Base-by-base conservation (phyloP, 1,140 invertebrate genomes). In the Caenorhabditis remanei region DNA sequence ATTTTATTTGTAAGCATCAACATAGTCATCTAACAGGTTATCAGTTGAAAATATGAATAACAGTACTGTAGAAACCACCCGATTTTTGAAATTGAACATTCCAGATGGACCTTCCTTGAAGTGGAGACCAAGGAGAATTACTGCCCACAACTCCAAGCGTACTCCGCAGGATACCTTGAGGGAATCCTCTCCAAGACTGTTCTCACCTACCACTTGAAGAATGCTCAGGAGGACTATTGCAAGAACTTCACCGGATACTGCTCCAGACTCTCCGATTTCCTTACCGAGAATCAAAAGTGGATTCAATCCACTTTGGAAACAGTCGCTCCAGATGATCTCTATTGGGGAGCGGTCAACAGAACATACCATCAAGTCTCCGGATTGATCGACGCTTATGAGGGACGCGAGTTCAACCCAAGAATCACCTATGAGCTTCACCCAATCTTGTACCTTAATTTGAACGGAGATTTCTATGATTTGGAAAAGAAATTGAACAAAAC, bases 401-500 rank as follows among this genome's bases (percentile, higher is more conserved):
- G 93, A 63, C 88, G 53, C 24, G 55, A 63, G 19, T 83, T 88
- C 65, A 85, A 84, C 11, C 75, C 85, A 55, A 84, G 71, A 19
- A 84, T 91, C 58, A 53, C 43, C 16, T 91, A 88, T 82, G 83
- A 88, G 87, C 41, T 86, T 55, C 88, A 90, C 89, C 63, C 93
- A 96, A 88, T 95, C 95, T 89, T 95, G 84, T 71, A 93, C 16
- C 90, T 94, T 8, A 93, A 94, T 85, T 94, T 96, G 63, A 94
- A 95, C 16, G 95, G 95, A 0, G 96, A 98, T 92, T 93, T 97
- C 2, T 94, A 95, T 85, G 96, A 97, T 93, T 91, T 96, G 46
- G 94, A 95, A 90, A 88, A 92, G 65, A 94, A 93, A 16, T 91
- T 92, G 87, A 92, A 90, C 85, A 92, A 92, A 83, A 90, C 89